Base-by-base conservation (phyloP, 2,797 vertebrate species). In the Gambelia wislizenii region DNA sequence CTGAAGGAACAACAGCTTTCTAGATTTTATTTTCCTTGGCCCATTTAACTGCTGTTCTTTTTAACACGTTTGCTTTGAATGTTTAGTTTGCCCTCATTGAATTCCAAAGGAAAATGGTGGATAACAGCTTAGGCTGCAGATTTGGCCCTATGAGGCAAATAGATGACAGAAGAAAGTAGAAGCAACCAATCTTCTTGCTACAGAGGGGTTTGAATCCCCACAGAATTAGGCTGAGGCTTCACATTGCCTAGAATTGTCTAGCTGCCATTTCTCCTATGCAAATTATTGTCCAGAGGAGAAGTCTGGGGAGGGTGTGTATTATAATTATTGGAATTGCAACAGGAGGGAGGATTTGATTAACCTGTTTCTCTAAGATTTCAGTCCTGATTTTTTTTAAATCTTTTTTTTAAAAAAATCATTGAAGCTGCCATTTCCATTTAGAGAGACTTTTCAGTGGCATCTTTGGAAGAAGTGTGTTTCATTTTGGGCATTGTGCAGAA, bases 131-230 rank as follows among this genome's bases (percentile, higher is more conserved):
- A 7, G 83, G 59, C 74, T 87, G 77, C 84, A 70, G 39, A 83
- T n/a, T 25, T 74, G 1, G 1, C 69, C 85, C 49, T 74, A 42
- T 39, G 52, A 72, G 83, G 36, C 77, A 89, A 27, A 0, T 39
- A 30, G 10, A 33, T 52, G 84, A 78, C 0, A 33, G 20, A 54
- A 69, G 30, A 1, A 30, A 78, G 52, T 18, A 79, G 74, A 80
- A 90, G 54, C 56, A 49, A 30, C 12, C n/a, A 79, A 88, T 69
- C 52, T 49, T 0, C 0, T 61, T 79, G 27, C 49, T 0, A 0
- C 85, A 81, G 44, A 4, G 4, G 61, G 9, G 33, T 14, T 36
- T 25, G 2, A 47, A 47, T 76, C 25, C 2, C 42, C 22, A 27
- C 3, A 10, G 10, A 76, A 76, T 27, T 47, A 78, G 49, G 13